Percentiles rank a stretch among this genome's conserved stretches.
These are phyloP conservation scores for Aythya baeri DNA, from an alignment of 2,113 vertebrate species.

Conservation along the genomic window DNA sequence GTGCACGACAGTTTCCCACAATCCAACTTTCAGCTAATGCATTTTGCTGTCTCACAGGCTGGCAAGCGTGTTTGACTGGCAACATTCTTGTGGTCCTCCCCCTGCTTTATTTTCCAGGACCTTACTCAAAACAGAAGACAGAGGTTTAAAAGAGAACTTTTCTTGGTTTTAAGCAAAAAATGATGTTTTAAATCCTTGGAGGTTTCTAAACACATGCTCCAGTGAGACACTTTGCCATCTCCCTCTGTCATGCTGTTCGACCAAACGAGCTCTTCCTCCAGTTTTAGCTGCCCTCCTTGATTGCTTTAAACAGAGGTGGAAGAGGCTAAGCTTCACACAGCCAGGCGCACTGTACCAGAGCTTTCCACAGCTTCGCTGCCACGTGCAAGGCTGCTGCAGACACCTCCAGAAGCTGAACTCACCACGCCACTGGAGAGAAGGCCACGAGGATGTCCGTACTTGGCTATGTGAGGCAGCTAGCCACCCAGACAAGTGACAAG, in stretches of 20 bases:
- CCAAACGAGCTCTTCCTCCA: background rate
- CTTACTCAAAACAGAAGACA: background rate
- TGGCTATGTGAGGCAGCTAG: background rate
- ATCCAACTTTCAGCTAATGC: background rate
- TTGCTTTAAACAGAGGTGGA: background rate
- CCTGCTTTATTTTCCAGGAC: background rate
- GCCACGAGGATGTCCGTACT: background rate
- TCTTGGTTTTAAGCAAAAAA: background rate
- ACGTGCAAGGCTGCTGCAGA: background rate
- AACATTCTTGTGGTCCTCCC: background rate
- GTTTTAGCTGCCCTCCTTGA: rapidly evolving
- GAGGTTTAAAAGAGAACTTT: background rate
- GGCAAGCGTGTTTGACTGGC: background rate
- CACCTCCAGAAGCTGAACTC: background rate
- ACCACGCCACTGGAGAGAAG: background rate
- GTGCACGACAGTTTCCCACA: background rate
- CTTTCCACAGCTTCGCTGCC: background rate
- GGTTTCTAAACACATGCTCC: background rate
- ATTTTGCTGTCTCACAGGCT: slow-evolving; percentile 15
- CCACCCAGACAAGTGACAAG: background rate
- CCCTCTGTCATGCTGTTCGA: background rate
- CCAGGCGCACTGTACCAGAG: background rate
- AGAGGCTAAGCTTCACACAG: background rate
- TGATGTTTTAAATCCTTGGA: background rate
- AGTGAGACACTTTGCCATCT: background rate